Base-by-base conservation (phyloP, 2,797 vertebrate species). In the Hemibagrus guttatus region DNA sequence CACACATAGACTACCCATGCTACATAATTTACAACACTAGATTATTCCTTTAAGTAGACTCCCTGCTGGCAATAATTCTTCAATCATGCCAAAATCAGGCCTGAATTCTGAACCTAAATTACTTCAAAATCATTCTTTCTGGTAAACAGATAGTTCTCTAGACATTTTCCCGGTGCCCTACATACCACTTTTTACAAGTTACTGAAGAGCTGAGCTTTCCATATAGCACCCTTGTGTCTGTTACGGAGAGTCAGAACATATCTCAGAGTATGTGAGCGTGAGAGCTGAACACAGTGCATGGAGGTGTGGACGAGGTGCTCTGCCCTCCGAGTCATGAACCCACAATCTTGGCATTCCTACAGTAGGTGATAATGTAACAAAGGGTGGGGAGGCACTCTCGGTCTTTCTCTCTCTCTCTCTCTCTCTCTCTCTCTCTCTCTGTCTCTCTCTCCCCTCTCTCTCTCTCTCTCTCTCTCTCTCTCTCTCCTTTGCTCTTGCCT, bases 271-370 rank as follows among this genome's bases (percentile, higher is more conserved):
- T 69, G 81, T 81, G 84, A 74, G 84, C 28, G 28, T 81, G 59
- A 74, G 80, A 85, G 71, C 54, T 79, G 85, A 87, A 61, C 85
- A 64, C 79, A 56, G 83, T 39, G 71, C 82, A 64, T n/a, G 39
- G 75, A 88, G 83, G 87, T 88, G 85, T 64, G 81, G 88, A 87
- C 66, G 56, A 63, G 58, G 19, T 63, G 14, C 85, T 90, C 83
- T 87, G 63, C 64, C 82, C 87, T 87, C 75, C 11, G 90, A 88
- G 93, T 94, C 94, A 95, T 92, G 93, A 95, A 94, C 91, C 92
- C 92, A 86, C 85, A 83, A 93, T 92, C 92, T 93, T 89, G 7
- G 92, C 93, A 96, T 96, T 96, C 94, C 95, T 94, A 93, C 88
- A 85, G 91, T 92, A 92, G 94, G 94, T 95, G 95, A 94, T 95